These are phyloP conservation scores for Drosophila virilis DNA, from an alignment of 1,140 invertebrate species.

Conservation along the genomic window DNA sequence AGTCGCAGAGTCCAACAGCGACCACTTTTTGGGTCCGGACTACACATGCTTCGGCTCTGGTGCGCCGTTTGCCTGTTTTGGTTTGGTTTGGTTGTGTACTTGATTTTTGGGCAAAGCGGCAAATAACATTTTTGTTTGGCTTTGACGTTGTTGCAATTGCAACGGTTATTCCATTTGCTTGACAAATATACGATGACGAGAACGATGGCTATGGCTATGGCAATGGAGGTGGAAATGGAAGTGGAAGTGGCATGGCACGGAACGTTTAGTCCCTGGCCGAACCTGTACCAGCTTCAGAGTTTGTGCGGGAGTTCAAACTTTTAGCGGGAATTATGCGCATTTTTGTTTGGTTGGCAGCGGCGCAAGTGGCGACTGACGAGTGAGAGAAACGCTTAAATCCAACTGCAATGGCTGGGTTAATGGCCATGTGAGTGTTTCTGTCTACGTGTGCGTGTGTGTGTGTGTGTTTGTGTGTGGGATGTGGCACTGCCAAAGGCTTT, in stretches of 20 bases:
- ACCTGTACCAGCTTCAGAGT: constrained; percentile 12
- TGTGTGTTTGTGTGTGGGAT: constrained; percentile 21
- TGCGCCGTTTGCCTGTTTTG: constrained; percentile 35
- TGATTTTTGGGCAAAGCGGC: constrained; percentile 82
- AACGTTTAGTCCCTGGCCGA: constrained; percentile 53
- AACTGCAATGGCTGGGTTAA: constrained; percentile 59
- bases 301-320: constrained; percentile 53
- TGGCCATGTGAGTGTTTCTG: constrained; percentile 43
- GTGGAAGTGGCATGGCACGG: constrained; percentile 16
- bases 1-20: constrained; percentile 13
- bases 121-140: constrained; percentile 82
- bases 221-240: neutral
- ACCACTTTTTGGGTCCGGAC: constrained; percentile 46
- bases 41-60: constrained; percentile 13
- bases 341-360: constrained; percentile 69
- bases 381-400: constrained; percentile 50
- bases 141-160: constrained; percentile 81
- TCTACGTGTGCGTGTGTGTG: constrained; percentile 45
- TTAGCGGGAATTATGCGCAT: constrained; percentile 76
- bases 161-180: constrained; percentile 82
- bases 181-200: constrained; percentile 74
- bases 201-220: constrained; percentile 5
- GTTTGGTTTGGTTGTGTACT: constrained; percentile 70
- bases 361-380: constrained; percentile 39
- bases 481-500: constrained; percentile 53